Percentiles rank a stretch among this genome's conserved stretches.
phyloP scores from a whole-genome alignment of 2,888 invertebrate genomes.

The Agonum fuliginosum region DNA sequence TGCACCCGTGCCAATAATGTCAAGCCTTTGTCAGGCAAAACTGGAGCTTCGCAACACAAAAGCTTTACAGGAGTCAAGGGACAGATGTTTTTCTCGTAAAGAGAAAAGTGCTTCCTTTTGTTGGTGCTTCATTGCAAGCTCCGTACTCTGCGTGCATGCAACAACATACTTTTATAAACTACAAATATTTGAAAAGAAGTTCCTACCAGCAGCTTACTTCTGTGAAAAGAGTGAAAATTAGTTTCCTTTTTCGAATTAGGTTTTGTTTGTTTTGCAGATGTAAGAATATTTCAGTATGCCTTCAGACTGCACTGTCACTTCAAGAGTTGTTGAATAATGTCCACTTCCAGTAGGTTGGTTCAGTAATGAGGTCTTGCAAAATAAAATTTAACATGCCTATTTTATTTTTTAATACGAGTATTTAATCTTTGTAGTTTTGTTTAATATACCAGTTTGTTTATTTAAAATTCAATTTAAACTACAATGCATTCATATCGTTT shows the following conservation, averaged over 20 bases:
- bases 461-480: too few species aligned
- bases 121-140: neutral
- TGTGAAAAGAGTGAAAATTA: neutral
- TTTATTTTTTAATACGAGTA: too few species aligned
- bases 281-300: neutral
- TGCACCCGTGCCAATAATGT: slow-evolving; percentile 40
- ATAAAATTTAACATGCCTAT: too few species aligned
- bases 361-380: too few species aligned
- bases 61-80: slow-evolving; percentile 43
- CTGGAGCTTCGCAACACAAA: slow-evolving; percentile 30
- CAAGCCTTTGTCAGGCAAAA: slow-evolving; percentile 30
- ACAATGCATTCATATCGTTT: too few species aligned
- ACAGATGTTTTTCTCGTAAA: slow-evolving; percentile 37
- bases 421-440: too few species aligned
- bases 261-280: slow-evolving; percentile 1
- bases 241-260: neutral
- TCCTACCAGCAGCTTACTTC: slow-evolving; percentile 5
- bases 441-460: too few species aligned
- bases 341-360: too few species aligned
- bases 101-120: slow-evolving; percentile 37
- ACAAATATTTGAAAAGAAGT: slow-evolving; percentile 5
- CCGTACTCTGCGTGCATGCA: neutral
- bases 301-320: too few species aligned
- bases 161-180: slow-evolving; percentile 3
- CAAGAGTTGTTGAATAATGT: too few species aligned